phyloP scores from a whole-genome alignment of 2,888 invertebrate species.

The Aleiodes testaceus region DNA sequence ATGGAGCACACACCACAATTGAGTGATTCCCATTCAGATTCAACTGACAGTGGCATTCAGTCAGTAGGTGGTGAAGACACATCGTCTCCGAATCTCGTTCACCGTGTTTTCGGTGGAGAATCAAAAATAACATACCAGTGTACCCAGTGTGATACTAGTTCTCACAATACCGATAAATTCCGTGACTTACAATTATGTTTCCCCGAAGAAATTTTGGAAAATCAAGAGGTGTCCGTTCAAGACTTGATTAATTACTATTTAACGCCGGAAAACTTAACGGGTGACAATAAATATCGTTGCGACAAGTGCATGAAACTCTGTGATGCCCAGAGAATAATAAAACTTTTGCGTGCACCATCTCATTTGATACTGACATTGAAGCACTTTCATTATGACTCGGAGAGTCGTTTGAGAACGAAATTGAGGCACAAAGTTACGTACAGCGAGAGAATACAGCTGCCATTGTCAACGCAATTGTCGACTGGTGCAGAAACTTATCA shows the following conservation, averaged over 20 bases:
- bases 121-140: conserved; percentile 84
- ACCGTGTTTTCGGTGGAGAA: conserved; percentile 85
- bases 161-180: conserved; percentile 85
- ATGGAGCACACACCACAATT: conserved; percentile 64
- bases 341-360: conserved; percentile 82
- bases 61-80: conserved; percentile 52
- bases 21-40: conserved; percentile 70
- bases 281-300: conserved; percentile 89
- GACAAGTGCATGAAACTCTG: conserved; percentile 82
- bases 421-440: conserved; percentile 81
- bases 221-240: conserved; percentile 80
- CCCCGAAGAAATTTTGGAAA: conserved; percentile 75
- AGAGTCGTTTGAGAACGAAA: conserved; percentile 84
- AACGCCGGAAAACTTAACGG: conserved; percentile 83
- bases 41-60: conserved; percentile 71
- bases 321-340: conserved; percentile 83
- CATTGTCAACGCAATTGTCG: conserved; percentile 59
- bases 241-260: conserved; percentile 85
- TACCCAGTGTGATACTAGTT: conserved; percentile 81
- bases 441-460: conserved; percentile 75
- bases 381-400: conserved; percentile 85
- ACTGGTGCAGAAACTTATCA: conserved; percentile 76
- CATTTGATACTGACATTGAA: conserved; percentile 87
- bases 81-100: conserved; percentile 73
- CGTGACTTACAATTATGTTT: conserved; percentile 87